Conservation (phyloP, 2,888 invertebrate genomes). For the Aethes cnicana region DNA sequence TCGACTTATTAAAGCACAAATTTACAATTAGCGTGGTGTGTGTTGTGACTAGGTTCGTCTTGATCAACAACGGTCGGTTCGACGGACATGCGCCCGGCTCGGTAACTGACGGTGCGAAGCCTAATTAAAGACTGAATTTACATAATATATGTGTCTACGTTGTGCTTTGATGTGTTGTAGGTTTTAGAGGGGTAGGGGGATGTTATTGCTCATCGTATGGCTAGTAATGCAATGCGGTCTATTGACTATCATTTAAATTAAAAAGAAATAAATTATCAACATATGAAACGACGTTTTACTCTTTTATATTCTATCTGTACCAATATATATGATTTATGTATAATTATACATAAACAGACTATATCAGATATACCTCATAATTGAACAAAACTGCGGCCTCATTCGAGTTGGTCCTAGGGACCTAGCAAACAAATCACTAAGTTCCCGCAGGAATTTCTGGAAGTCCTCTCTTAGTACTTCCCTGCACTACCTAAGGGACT, state of each 20-base stretch:
- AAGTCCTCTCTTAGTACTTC: too few species aligned
- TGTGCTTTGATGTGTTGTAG: constrained; percentile 52
- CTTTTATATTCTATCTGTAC: too few species aligned
- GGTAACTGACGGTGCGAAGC: constrained; percentile 52
- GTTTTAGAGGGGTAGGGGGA: constrained; percentile 43
- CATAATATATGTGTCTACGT: constrained; percentile 54
- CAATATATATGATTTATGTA: too few species aligned
- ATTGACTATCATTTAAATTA: constrained; percentile 68
- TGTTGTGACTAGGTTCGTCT: constrained; percentile 41
- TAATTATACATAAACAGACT: too few species aligned
- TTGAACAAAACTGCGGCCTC: too few species aligned
- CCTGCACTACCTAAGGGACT: too few species aligned
- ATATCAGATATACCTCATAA: too few species aligned
- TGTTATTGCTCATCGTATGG: constrained; percentile 69
- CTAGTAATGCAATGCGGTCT: constrained; percentile 71
- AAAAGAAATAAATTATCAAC: constrained; percentile 35
- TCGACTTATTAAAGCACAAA: constrained; percentile 56
- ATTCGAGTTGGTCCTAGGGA: too few species aligned
- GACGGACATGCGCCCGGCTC: constrained; percentile 43
- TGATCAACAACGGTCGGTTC: constrained; percentile 51
- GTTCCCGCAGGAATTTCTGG: too few species aligned
- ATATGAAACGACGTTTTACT: constrained; percentile 11
- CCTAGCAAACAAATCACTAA: too few species aligned
- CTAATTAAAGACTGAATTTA: constrained; percentile 79
- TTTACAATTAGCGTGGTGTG: constrained; percentile 47